Base-by-base conservation (phyloP, 2,797 vertebrate species). In the Oreochromis grahami region DNA sequence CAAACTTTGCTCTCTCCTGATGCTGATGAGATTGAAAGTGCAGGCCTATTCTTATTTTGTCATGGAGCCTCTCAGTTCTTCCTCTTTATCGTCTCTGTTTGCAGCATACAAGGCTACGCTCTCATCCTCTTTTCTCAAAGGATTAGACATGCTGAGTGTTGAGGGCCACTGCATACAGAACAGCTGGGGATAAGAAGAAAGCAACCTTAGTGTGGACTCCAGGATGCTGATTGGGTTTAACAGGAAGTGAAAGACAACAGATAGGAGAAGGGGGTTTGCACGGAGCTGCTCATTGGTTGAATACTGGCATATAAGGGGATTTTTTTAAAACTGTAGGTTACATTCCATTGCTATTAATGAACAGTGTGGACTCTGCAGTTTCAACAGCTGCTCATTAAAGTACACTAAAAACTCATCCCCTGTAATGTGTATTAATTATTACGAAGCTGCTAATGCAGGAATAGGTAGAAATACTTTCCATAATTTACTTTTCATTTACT, bases 161-260 rank as follows among this genome's bases (percentile, higher is more conserved):
- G 85, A 93, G 87, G 84, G 83, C 88, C 83, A 92, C 83, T 91
- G 86, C 86, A 92, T 91, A 89, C 79, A 88, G 87, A 93, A 91
- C 79, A n/a, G 83, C 38, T 36, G 76, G 51, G 84, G 80, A 91
- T 91, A 77, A 87, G 83, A 88, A 90, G 82, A 86, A 63, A 88
- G 82, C 82, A 83, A 86, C 89, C 83, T 93, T 60, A 81, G 85
- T 81, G 85, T 60, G 80, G 84, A 86, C 84, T 87, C 83, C 56
- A 13, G 81, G 79, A 55, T 79, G 38, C 48, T 78, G 82, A 91
- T 65, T 79, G 88, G 87, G 81, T 84, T 80, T 68, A 79, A 86
- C 48, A 79, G 34, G 74, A 79, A 76, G 76, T 53, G 48, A 77
- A 63, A 81, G 32, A 77, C 78, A 68, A 78, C 68, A 85, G 83